Evolutionary conservation across 2,113 vertebrate genomes (phyloP).

Genomic region (Paraplagusia blochii): DNA sequence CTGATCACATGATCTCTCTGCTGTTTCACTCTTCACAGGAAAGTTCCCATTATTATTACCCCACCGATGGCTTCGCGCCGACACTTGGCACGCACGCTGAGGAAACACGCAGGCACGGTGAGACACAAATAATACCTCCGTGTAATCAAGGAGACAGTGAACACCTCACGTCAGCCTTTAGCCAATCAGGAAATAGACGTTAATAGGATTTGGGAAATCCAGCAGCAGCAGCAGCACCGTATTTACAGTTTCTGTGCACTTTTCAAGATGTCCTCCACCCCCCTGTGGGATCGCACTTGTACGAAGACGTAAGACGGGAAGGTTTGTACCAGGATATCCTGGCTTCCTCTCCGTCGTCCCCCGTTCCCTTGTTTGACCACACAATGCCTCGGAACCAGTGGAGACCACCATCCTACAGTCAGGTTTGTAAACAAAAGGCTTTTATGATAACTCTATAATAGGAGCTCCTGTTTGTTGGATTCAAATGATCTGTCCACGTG

Average conservation of each 20-base stretch:
- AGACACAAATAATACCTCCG: conserved; percentile 19
- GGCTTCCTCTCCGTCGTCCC: conserved; percentile 22
- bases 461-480: not conserved
- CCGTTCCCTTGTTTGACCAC: conserved; percentile 21
- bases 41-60: conserved; percentile 69
- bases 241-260: conserved; percentile 5
- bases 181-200: not conserved
- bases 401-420: conserved; percentile 25
- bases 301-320: conserved; percentile 60
- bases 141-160: conserved; percentile 31
- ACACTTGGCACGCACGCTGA: conserved; percentile 64
- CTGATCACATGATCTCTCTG: conserved; percentile 21
- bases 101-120: conserved; percentile 50
- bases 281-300: conserved; percentile 49
- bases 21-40: conserved; percentile 56
- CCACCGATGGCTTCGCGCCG: conserved; percentile 54
- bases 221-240: not conserved
- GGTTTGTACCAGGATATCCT: conserved; percentile 48
- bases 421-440: conserved; percentile 50
- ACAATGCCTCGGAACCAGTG: conserved; percentile 17
- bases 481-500: not conserved
- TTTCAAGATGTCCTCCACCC: conserved; percentile 37
- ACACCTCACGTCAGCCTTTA: conserved; percentile 1
- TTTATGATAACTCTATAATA: too few species aligned
- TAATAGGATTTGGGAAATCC: not conserved